phyloP scores from a whole-genome alignment of 2,888 invertebrate species.

The Auanema sp. region DNA sequence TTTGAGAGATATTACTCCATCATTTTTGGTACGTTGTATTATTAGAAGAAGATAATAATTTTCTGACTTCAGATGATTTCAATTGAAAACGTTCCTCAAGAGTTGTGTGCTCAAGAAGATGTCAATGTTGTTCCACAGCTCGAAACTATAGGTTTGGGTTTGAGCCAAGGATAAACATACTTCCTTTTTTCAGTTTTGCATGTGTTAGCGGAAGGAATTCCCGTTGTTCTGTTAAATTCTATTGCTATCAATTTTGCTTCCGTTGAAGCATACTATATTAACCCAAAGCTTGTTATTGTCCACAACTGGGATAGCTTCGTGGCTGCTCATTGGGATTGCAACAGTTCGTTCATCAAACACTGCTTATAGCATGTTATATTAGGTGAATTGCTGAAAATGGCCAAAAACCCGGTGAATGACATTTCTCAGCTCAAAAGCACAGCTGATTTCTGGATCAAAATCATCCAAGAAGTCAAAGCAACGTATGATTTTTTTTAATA shows the following conservation, averaged over 20 bases:
- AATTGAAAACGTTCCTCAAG: constrained; percentile 50
- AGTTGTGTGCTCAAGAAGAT: constrained; percentile 43
- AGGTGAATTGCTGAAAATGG: constrained; percentile 23
- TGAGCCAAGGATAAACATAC: no score
- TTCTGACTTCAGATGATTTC: constrained; percentile 49
- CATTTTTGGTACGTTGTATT: constrained; percentile 43
- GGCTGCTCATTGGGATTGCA: constrained; percentile 49
- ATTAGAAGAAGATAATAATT: neutral
- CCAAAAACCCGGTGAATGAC: constrained; percentile 28
- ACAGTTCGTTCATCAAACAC: constrained; percentile 16
- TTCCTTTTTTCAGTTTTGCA: constrained; percentile 37
- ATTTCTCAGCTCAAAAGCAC: constrained; percentile 25
- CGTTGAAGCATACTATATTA: constrained; percentile 54
- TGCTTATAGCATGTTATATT: neutral
- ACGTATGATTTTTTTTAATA: constrained; percentile 8
- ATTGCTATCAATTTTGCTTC: constrained; percentile 57
- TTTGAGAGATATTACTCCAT: constrained; percentile 58
- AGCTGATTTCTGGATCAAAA: constrained; percentile 49
- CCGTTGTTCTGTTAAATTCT: constrained; percentile 53
- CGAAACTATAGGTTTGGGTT: constrained; percentile 51
- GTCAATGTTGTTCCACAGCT: constrained; percentile 50
- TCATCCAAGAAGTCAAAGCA: constrained; percentile 42
- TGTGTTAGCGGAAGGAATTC: constrained; percentile 44
- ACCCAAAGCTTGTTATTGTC: constrained; percentile 30
- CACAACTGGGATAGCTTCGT: constrained; percentile 49